Evolutionary conservation across 1,140 invertebrate genomes (phyloP), one percentile per base, ranked within the genome.

Genomic region (Trichonephila clavipes): DNA sequence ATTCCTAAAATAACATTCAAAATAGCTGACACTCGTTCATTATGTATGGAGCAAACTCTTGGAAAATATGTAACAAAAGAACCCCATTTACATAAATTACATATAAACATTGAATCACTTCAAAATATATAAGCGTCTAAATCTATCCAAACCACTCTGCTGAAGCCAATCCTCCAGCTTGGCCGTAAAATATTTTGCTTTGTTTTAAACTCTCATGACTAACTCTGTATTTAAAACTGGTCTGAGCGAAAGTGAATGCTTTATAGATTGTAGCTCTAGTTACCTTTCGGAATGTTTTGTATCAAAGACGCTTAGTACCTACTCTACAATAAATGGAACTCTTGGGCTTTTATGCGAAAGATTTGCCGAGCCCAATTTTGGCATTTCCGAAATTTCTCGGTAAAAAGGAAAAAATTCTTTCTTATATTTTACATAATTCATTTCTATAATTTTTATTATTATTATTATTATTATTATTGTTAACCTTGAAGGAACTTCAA

Each of bases 311-410:
- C 44, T 44, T 83, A 83, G 58, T n/a, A 58, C 10, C 81, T 83
- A 83, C 24, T 83, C 82, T 83, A 83, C 24, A 83, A 12, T 83
- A 58, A 59, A 59, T 59, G 19, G 59, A 51, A 83, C 21, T 64
- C 14, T 87, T 87, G 85, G 85, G 85, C 85, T 87, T 40, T 87
- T 62, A 28, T 87, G 85, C 61, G 85, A 64, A 87, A 87, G 85
- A 87, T 61, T 64, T 87, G 85, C 66, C 61, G 10, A 62, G 58
- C 85, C 85, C 85, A 87, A 87, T 62, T 62, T 24, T 61, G 85
- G 61, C 85, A 64, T 28, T 64, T 87, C 28, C 72, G 40, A 77
- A 77, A 77, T 77, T 77, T 77, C 28, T 77, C 72, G 5, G 72
- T 77, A 77, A 77, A 77, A 77, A 34, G 72, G 72, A 34, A 77